Percentiles rank a stretch among this genome's conserved stretches.
Evolutionary conservation across 37 sponge, comb jelly and placozoan genomes (phyloP).

Genomic region (Oscarella lobularis): DNA sequence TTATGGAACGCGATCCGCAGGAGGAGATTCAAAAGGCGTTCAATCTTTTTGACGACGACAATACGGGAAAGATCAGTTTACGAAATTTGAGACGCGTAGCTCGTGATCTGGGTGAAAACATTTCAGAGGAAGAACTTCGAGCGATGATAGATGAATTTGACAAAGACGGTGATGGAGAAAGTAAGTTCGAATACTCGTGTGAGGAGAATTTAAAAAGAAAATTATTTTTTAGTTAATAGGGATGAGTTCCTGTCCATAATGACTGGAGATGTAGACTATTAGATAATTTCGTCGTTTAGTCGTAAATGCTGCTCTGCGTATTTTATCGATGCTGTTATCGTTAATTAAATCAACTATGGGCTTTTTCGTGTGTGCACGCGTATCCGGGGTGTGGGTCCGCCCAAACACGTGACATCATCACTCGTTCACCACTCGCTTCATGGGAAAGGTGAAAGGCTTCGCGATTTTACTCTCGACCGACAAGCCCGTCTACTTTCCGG

Average conservation of each 20-base stretch:
- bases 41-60: slow-evolving; percentile 89
- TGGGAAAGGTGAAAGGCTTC: neutral
- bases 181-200: slow-evolving; percentile 23
- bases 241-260: slow-evolving; percentile 86
- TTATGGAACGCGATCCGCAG: slow-evolving; percentile 77
- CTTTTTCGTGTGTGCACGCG: too few relatives aligned
- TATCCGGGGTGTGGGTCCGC: too few relatives aligned
- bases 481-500: slow-evolving; percentile 7
- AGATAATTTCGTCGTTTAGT: too few relatives aligned
- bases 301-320: too few relatives aligned
- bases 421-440: neutral
- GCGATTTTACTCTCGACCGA: neutral
- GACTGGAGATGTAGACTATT: slow-evolving; percentile 71
- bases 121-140: slow-evolving; percentile 92
- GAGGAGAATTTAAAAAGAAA: neutral
- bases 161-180: slow-evolving; percentile 90
- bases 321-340: too few relatives aligned
- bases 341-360: too few relatives aligned
- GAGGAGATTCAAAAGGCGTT: slow-evolving; percentile 94
- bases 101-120: slow-evolving; percentile 91
- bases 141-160: slow-evolving; percentile 99
- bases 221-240: slow-evolving; percentile 34
- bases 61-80: slow-evolving; percentile 87
- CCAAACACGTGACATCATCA: neutral
- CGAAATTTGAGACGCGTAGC: slow-evolving; percentile 89